Evolutionary conservation across 2,797 vertebrate genomes (phyloP), one percentile per base, ranked within the genome.

Genomic region (Acanthornis magna): DNA sequence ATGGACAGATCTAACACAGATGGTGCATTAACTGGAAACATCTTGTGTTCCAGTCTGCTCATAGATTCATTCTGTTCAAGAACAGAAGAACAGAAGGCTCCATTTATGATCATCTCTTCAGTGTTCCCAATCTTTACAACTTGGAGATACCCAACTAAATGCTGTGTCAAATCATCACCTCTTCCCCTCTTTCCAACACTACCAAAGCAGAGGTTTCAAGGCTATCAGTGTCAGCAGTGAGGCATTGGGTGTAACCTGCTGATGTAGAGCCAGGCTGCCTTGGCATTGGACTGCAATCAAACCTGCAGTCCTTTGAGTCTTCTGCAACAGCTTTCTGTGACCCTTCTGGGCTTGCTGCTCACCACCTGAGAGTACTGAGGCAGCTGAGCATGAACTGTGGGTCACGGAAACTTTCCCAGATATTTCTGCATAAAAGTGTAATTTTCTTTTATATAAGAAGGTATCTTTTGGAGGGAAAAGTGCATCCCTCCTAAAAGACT

Each of bases 1-100:
- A 96, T 96, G 95, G 93, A 78, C 78, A 95, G 96, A 96, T 96
- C 70, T 80, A 80, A 95, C 65, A 83, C 95, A 97, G 96, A 96
- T 94, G 95, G 57, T 34, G 54, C 75, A 23, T 62, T 97, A 95
- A 94, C 78, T 91, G 92, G 95, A 95, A 96, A 95, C 93, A 95
- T 92, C 81, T 93, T 96, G 71, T 38, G 30, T 27, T 88, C 78
- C 91, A 70, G 27, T 19, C 20, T 32, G 68, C 19, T 89, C 70
- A 1, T 15, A 8, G 30, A 36, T 48, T 58, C 9, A 2, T n/a
- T 89, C 57, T 72, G 36, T 40, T 83, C 43, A 6, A 62, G 77
- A 83, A 26, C 81, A 38, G 38, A 38, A 38, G 38, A 38, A 38
- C 38, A 71, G 77, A 40, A 88, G 72, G 47, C 29, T 16, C 62